Evolutionary conservation across 2,797 vertebrate species (phyloP).

Genomic region (Eutrigla gurnardus): DNA sequence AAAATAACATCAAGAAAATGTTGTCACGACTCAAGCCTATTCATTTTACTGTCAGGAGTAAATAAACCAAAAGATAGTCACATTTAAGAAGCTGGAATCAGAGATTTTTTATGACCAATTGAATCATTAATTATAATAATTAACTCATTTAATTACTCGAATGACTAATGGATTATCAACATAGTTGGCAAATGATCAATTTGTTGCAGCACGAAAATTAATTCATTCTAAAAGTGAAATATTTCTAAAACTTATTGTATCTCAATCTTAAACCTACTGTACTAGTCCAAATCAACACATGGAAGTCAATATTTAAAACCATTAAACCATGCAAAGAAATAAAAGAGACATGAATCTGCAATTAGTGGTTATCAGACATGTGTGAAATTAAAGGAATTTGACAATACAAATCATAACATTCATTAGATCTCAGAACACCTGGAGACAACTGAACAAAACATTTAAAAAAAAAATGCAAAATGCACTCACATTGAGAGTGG

Average conservation of each 20-base stretch:
- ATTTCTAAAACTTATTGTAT: neutral
- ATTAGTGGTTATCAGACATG: too few species aligned
- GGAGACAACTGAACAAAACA: neutral
- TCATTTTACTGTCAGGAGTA: too few species aligned
- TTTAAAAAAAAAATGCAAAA: slow-evolving; percentile 14
- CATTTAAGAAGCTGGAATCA: too few species aligned
- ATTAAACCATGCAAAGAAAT: neutral
- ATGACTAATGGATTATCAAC: too few species aligned
- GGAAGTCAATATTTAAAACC: too few species aligned
- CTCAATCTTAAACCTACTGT: neutral
- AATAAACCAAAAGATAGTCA: too few species aligned
- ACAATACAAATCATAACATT: neutral
- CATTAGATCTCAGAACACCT: neutral
- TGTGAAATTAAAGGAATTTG: neutral
- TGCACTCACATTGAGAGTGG: neutral
- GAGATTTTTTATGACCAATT: too few species aligned
- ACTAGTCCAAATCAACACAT: neutral
- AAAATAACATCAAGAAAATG: too few species aligned
- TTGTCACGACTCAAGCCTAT: too few species aligned
- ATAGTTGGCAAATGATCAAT: too few species aligned
- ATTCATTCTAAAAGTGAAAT: neutral
- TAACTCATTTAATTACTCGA: too few species aligned
- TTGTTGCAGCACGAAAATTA: neutral
- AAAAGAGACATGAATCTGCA: neutral
- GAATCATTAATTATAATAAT: too few species aligned